Conservation (phyloP, 2,113 vertebrate species). For the Percina caprodes region DNA sequence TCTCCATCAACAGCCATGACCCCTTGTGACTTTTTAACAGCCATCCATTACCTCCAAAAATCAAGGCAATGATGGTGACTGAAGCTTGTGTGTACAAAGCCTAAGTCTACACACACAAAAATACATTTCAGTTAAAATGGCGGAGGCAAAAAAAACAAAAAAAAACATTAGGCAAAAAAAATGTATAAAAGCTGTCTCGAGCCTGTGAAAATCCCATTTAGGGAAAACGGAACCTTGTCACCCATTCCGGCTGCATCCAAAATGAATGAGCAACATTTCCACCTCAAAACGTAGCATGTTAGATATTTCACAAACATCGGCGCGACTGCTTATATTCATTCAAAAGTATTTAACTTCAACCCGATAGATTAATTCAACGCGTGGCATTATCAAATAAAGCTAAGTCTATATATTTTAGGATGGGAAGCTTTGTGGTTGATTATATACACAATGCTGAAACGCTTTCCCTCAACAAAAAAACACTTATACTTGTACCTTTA, state of each 20-base stretch:
- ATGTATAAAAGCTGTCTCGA: constrained; percentile 57
- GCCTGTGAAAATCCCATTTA: constrained; percentile 58
- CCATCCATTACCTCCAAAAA: constrained; percentile 42
- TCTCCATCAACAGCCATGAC: constrained; percentile 38
- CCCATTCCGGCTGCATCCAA: constrained; percentile 46
- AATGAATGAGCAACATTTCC: constrained; percentile 62
- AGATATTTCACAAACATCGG: constrained; percentile 3
- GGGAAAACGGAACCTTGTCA: constrained; percentile 58
- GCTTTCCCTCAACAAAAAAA: constrained; percentile 8
- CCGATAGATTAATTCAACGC: constrained; percentile 37
- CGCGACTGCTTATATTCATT: background rate
- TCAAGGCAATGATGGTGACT: constrained; percentile 21
- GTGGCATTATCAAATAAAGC: constrained; percentile 5
- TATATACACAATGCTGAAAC: constrained; percentile 33
- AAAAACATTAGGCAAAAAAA: constrained; percentile 59
- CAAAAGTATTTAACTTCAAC: constrained; percentile 31
- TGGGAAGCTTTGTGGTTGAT: constrained; percentile 64
- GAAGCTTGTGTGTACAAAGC: background rate
- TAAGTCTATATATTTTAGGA: constrained; percentile 8
- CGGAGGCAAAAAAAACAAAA: constrained; percentile 65
- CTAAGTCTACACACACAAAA: constrained; percentile 41
- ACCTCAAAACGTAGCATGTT: constrained; percentile 13
- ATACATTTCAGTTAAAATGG: constrained; percentile 82
- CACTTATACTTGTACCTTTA: background rate
- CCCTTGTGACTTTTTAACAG: constrained; percentile 64